Evolutionary conservation across 2,113 vertebrate genomes (phyloP), one percentile per base, ranked within the genome.

Genomic region (Heptranchias perlo): DNA sequence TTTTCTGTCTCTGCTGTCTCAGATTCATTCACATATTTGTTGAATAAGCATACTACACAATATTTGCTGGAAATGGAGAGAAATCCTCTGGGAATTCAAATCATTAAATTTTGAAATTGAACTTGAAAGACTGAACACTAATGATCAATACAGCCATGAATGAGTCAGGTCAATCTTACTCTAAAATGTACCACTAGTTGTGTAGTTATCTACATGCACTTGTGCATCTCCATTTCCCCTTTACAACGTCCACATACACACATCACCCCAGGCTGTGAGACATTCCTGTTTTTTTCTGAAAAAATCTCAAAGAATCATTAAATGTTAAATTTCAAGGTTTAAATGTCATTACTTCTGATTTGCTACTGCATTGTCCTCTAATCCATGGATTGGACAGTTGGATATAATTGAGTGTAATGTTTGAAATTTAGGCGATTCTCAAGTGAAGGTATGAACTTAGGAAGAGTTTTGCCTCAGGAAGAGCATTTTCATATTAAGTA

Each of bases 11-110:
- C 92, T 95, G 93, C 64, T 67, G 25, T 25, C 64, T 73, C 21
- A 35, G 94, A 73, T 69, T 95, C 94, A 95, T 95, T 95, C 94
- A 69, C 39, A 95, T 47, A 95, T 69, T 95, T 52, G 94, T 95
- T 95, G 94, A 95, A 69, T 47, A 69, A 95, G 39, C 28, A 52
- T 31, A 49, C 23, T 94, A 28, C 3, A 3, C 65, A 49, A 95
- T 69, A 73, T 65, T 52, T 95, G 52, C 94, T 69, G 94, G 94
- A 95, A 93, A 49, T 23, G 23, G 16, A 18, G 94, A 62, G 94
- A 47, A 52, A 10, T 52, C 62, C 65, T 47, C 35, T 44, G 39
- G 64, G 62, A 94, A 47, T 28, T 94, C 65, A 95, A 69, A 31
- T 95, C 64, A 95, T 69, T 95, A 47, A 31, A 47, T 69, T 69